These are phyloP conservation scores for Lymantria monacha DNA, from an alignment of 2,888 invertebrate genomes.

Conservation along the genomic window DNA sequence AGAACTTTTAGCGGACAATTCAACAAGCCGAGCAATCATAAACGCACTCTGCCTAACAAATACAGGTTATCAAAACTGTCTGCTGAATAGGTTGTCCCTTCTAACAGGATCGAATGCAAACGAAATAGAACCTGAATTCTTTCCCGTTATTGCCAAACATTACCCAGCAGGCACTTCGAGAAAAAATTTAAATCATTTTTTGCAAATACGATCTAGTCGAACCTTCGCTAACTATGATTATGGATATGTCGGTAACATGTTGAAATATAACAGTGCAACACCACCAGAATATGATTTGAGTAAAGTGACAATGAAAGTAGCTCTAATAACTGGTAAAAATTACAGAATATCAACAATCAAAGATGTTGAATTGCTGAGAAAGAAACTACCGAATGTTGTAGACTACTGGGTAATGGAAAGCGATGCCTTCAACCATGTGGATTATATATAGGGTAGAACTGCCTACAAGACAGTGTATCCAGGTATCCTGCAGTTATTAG, in stretches of 20 bases:
- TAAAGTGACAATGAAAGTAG: slow-evolving; percentile 40
- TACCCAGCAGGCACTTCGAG: slow-evolving; percentile 47
- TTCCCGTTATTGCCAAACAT: slow-evolving; percentile 30
- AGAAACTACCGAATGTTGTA: slow-evolving; percentile 39
- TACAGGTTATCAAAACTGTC: slow-evolving; percentile 34
- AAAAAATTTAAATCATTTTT: slow-evolving; percentile 45
- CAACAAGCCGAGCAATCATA: slow-evolving; percentile 21
- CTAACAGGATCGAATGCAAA: slow-evolving; percentile 27
- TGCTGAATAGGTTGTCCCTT: slow-evolving; percentile 24
- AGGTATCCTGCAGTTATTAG: slow-evolving; percentile 29
- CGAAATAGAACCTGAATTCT: slow-evolving; percentile 40
- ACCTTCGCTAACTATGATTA: slow-evolving; percentile 49
- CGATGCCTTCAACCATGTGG: slow-evolving; percentile 41
- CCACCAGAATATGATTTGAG: slow-evolving; percentile 48
- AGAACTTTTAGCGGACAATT: slow-evolving; percentile 32
- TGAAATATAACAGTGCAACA: slow-evolving; percentile 27
- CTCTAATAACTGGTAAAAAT: slow-evolving; percentile 40
- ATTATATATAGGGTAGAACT: slow-evolving; percentile 43
- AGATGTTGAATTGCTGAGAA: slow-evolving; percentile 35
- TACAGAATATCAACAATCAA: slow-evolving; percentile 41
- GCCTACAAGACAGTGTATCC: slow-evolving; percentile 27
- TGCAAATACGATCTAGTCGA: slow-evolving; percentile 35
- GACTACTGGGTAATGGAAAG: slow-evolving; percentile 24
- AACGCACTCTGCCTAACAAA: slow-evolving; percentile 31
- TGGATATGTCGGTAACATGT: slow-evolving; percentile 36